Evolutionary conservation across 1,140 invertebrate species (phyloP).

Genomic region (Lordiphosa mommai): DNA sequence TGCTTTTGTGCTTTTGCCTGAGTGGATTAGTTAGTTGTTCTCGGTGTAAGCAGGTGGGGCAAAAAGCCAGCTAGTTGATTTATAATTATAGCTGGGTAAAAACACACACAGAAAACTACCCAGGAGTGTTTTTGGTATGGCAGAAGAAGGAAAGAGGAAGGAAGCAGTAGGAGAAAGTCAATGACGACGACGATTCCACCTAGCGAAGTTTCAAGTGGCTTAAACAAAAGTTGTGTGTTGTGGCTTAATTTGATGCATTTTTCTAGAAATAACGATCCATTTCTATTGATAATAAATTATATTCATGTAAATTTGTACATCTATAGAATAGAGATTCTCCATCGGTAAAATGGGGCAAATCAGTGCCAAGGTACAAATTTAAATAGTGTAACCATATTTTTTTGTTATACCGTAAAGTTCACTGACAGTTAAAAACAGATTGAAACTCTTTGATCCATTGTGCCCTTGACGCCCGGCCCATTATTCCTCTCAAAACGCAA

Average conservation of each 20-base stretch:
- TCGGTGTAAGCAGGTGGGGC: slow-evolving; percentile 31
- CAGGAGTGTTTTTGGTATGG: neutral
- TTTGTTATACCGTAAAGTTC: too few relatives aligned
- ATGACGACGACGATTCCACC: slow-evolving; percentile 7
- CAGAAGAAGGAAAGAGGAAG: slow-evolving; percentile 5
- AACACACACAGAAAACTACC: slow-evolving; percentile 13
- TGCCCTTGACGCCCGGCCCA: too few relatives aligned
- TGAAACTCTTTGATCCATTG: too few relatives aligned
- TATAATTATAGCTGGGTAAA: slow-evolving; percentile 57
- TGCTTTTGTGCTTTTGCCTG: slow-evolving; percentile 46
- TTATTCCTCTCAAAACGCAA: too few relatives aligned
- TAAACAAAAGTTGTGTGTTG: slow-evolving; percentile 24
- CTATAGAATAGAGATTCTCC: too few relatives aligned
- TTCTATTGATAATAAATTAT: too few relatives aligned
- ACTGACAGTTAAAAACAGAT: too few relatives aligned
- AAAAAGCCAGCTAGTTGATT: slow-evolving; percentile 59
- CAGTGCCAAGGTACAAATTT: too few relatives aligned
- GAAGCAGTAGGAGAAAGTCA: slow-evolving; percentile 4
- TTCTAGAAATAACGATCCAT: too few relatives aligned
- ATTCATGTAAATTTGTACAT: too few relatives aligned
- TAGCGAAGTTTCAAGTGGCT: slow-evolving; percentile 48
- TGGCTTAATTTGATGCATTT: slow-evolving; percentile 41
- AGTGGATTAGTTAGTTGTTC: slow-evolving; percentile 64
- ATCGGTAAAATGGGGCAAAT: too few relatives aligned
- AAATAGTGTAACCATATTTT: too few relatives aligned